Evolutionary conservation across 1,140 invertebrate genomes (phyloP), one percentile per base, ranked within the genome.

Genomic region (Apis dorsata): DNA sequence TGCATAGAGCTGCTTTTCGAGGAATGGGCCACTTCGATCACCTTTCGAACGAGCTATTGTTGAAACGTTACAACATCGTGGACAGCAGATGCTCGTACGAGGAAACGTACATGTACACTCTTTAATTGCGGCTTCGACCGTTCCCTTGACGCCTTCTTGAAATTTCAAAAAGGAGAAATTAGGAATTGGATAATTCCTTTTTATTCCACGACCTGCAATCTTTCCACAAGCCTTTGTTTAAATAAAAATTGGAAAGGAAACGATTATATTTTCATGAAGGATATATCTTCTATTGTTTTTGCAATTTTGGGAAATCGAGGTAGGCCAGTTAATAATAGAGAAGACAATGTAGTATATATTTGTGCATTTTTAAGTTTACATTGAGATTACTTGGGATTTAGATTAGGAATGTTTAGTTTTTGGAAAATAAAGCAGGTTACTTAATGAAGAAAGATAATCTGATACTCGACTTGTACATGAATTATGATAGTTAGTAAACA

Each of bases 1-100:
- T 84, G 88, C 86, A 90, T 89, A 84, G 85, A 90, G 88, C 88
- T 89, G 73, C 44, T 81, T 78, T 76, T 84, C 72, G 75, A 84
- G 68, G 34, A 85, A 76, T 21, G 70, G 69, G 81, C 66, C 60
- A 62, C 63, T 70, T 63, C 84, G 77, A 89, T 89, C 60, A 59
- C 13, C 53, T 60, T 49, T 76, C 24, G 70, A 89, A 87, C 79
- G 65, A 63, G 68, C 68, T 34, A 83, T 86, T 86, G 78, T 86
- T 65, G 44, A 59, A 81, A 28, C 51, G 19, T 84, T 84, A 57
- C 81, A 62, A 84, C 81, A 80, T n/a, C 34, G 76, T 51, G 49
- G 65, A 70, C 60, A 60, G 69, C 83, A 86, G 83, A 85, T 85
- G 83, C 78, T 79, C n/a, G 51, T 72, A 57, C 34, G 34, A 53